Conservation (phyloP, 2,797 vertebrate genomes). For the Phaenicophaeus curvirostris region DNA sequence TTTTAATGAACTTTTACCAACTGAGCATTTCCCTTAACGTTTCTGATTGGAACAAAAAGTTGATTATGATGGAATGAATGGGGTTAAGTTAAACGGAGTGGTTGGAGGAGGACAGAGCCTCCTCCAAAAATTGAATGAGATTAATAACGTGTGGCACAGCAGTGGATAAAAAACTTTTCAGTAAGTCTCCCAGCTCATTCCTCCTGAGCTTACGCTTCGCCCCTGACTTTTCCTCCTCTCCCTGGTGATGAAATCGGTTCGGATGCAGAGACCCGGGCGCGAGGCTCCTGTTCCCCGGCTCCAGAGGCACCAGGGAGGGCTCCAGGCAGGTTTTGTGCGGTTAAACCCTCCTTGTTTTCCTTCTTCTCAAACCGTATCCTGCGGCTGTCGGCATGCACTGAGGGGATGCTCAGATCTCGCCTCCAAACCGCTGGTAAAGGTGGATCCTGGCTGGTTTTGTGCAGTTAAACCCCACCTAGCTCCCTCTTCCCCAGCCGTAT, state of each 20-base stretch:
- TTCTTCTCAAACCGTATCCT: not conserved
- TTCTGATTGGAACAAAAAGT: not conserved
- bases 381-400: too few relatives aligned
- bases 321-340: constrained; percentile 17
- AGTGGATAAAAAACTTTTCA: too few relatives aligned
- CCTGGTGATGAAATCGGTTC: fast-evolving
- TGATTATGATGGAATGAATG: fast-evolving
- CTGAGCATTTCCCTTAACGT: not conserved
- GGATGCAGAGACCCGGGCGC: fast-evolving
- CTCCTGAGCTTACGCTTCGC: not conserved
- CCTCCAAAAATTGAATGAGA: not conserved
- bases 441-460: too few relatives aligned
- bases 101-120: not conserved
- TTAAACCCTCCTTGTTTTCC: not conserved
- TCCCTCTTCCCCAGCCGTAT: too few relatives aligned
- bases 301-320: fast-evolving
- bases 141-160: too few relatives aligned
- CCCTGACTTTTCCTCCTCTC: not conserved
- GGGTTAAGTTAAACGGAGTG: fast-evolving
- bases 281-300: not conserved
- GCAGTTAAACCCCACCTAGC: too few relatives aligned
- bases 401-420: too few relatives aligned
- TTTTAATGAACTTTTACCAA: not conserved
- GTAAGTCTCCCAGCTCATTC: not conserved
- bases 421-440: too few relatives aligned